phyloP scores from a whole-genome alignment of 2,797 vertebrate species.

The Diglossa cyanea region DNA sequence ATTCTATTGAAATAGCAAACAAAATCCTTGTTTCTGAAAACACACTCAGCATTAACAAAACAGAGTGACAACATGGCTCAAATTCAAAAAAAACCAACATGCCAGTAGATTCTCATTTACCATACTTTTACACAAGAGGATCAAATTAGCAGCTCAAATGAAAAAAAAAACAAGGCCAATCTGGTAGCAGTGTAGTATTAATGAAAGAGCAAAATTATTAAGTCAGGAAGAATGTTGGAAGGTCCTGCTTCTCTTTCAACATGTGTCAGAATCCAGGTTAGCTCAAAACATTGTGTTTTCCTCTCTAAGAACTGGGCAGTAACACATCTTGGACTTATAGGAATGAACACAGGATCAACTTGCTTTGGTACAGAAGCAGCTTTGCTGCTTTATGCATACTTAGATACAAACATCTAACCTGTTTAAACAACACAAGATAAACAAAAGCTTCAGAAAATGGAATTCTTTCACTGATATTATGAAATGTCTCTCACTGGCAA shows the following conservation, averaged over 20 bases:
- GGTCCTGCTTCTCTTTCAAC: neutral
- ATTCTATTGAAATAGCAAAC: neutral
- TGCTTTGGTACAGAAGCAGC: neutral
- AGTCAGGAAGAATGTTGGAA: neutral
- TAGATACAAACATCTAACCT: neutral
- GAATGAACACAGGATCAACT: rapidly evolving
- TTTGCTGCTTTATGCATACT: neutral
- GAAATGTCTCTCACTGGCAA: neutral
- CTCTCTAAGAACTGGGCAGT: neutral
- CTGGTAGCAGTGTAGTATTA: neutral
- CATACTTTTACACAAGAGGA: neutral
- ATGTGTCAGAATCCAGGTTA: neutral
- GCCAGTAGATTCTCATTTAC: neutral
- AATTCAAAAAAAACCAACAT: neutral
- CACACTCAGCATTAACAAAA: neutral
- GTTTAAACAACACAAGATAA: neutral
- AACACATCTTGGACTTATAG: neutral
- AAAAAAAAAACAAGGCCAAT: neutral
- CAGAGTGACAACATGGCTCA: neutral
- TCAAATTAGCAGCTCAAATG: neutral
- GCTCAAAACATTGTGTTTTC: neutral
- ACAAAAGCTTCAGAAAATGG: neutral
- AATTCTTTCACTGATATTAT: neutral
- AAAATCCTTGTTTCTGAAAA: neutral
- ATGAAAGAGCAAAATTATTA: neutral